These are phyloP conservation scores for Temnothorax longispinosus DNA, from an alignment of 1,140 invertebrate species.

Conservation along the genomic window DNA sequence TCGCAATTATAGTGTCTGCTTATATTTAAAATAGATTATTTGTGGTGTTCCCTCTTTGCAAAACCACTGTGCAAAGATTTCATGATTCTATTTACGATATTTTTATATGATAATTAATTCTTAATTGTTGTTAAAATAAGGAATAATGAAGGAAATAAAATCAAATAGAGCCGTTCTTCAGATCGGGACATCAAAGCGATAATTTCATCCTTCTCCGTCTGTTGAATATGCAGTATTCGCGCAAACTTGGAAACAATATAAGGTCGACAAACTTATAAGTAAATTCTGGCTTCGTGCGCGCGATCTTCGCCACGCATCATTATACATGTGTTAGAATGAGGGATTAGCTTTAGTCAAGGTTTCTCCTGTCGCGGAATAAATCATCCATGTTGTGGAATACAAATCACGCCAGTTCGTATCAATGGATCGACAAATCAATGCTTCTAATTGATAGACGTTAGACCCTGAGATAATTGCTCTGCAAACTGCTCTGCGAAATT, in stretches of 20 bases:
- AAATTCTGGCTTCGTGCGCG: neutral
- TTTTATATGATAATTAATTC: neutral
- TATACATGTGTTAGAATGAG: slow-evolving; percentile 42
- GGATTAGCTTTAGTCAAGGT: slow-evolving; percentile 55
- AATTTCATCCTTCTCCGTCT: neutral
- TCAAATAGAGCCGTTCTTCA: neutral
- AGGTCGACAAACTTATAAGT: neutral
- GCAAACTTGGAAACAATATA: neutral
- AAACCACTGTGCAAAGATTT: neutral
- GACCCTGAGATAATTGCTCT: neutral
- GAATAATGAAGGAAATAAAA: neutral
- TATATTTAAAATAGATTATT: neutral
- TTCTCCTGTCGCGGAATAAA: slow-evolving; percentile 14
- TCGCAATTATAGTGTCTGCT: neutral
- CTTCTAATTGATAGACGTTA: slow-evolving; percentile 54
- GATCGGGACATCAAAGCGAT: neutral
- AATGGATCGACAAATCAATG: slow-evolving; percentile 54
- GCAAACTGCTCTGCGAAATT: neutral
- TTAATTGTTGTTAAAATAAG: neutral
- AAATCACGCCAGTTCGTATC: slow-evolving; percentile 56
- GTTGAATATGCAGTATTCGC: neutral
- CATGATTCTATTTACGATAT: neutral
- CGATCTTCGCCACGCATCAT: slow-evolving; percentile 20
- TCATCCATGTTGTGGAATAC: slow-evolving; percentile 34
- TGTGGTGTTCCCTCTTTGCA: neutral